Conservation (phyloP, 2,888 invertebrate genomes). For the Mermis nigrescens region DNA sequence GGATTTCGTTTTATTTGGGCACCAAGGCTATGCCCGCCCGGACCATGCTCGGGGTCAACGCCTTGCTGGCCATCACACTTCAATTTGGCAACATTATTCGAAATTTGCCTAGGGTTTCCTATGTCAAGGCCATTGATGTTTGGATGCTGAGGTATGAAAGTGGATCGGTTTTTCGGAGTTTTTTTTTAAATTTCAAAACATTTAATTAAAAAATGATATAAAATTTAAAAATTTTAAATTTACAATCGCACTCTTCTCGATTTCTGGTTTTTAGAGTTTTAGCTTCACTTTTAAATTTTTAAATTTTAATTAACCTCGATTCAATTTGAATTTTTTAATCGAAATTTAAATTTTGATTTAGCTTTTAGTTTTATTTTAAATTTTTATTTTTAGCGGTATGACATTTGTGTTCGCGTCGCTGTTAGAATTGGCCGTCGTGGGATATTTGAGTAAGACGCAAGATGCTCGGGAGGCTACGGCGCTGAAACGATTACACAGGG, state of each 20-base stretch:
- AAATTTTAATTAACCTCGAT: too few species aligned
- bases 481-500: neutral
- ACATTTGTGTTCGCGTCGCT: slow-evolving; percentile 30
- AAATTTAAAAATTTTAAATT: too few species aligned
- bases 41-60: slow-evolving; percentile 32
- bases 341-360: neutral
- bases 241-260: too few species aligned
- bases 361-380: neutral
- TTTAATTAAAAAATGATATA: too few species aligned
- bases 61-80: slow-evolving; percentile 31
- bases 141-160: slow-evolving; percentile 28
- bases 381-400: slow-evolving; percentile 24
- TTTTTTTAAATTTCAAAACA: too few species aligned
- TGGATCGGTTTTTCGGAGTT: too few species aligned
- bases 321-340: too few species aligned
- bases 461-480: neutral
- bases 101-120: slow-evolving; percentile 30
- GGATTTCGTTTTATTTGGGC: slow-evolving; percentile 32
- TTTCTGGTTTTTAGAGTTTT: too few species aligned
- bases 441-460: slow-evolving; percentile 23
- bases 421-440: slow-evolving; percentile 29
- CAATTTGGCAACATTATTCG: slow-evolving; percentile 32
- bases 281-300: too few species aligned
- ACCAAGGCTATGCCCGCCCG: slow-evolving; percentile 30
- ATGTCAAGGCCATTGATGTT: slow-evolving; percentile 29